Base-by-base conservation (phyloP, 2,113 vertebrate genomes). In the Carettochelys insculpta region DNA sequence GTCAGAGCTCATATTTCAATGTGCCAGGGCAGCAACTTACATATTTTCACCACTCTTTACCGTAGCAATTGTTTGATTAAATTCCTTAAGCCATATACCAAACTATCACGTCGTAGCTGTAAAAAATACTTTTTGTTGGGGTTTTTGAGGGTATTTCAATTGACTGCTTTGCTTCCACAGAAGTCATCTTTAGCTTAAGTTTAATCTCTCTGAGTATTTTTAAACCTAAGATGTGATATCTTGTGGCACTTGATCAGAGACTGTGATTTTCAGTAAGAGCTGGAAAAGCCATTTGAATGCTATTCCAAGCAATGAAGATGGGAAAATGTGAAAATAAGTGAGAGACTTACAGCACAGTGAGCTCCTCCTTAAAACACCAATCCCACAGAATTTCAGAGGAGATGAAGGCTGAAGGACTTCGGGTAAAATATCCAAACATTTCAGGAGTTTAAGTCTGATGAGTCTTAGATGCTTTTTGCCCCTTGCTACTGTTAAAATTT, bases 121-220 rank as follows among this genome's bases (percentile, higher is more conserved):
- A 19, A 31, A 13, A 48, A 48, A 48, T 11, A 27, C n/a, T 38
- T 76, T 48, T 75, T 41, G 53, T 22, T 17, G 85, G 79, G 85
- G 80, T 38, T 76, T 82, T 19, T 50, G 79, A 56, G 5, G 71
- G 24, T 13, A 16, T 75, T 43, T 45, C 25, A 58, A 77, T 82
- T 24, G 92, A 51, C 61, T 27, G 20, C 89, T 92, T 68, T 3
- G 58, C 20, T 87, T 90, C 83, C 52, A 0, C 89, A 71, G 83
- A 14, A 5, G 25, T 83, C 0, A 7, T 93, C 14, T 1, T 90
- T 89, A 2, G 7, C 4, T 1, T 87, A 83, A 82, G 87, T 58
- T 89, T 96, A 95, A 96, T 97, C 96, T 97, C 96, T 0, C 0
- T 95, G 94, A 97, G 95, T 94, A 94, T 90, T 86, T 50, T 50